phyloP scores from a whole-genome alignment of 2,797 vertebrate genomes.

The Allobates femoralis region DNA sequence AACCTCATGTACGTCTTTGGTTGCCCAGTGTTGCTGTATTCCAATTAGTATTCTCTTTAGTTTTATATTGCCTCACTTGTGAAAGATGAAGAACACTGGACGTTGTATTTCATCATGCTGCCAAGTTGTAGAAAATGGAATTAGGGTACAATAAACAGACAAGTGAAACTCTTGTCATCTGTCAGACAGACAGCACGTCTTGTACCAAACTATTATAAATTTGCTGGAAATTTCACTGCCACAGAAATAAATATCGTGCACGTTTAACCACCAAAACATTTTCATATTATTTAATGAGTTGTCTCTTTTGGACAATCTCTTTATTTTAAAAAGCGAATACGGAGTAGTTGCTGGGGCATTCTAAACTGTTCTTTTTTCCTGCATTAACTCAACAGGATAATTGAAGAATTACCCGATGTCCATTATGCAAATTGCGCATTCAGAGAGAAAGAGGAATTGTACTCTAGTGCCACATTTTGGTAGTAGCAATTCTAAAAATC shows the following conservation, averaged over 20 bases:
- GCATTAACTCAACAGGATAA: no score
- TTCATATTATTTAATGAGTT: no score
- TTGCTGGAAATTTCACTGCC: not conserved
- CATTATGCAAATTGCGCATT: no score
- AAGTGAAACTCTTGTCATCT: not conserved
- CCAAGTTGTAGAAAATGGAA: conserved; percentile 31
- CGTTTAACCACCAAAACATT: no score
- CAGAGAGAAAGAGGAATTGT: no score
- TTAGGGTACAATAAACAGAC: conserved; percentile 44
- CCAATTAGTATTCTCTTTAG: conserved; percentile 45
- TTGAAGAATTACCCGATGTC: no score
- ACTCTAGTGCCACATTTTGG: no score
- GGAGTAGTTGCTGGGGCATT: no score
- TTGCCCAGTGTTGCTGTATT: conserved; percentile 43
- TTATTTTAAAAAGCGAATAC: no score
- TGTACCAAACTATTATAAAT: conserved; percentile 11
- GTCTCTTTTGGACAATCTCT: no score
- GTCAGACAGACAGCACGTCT: not conserved
- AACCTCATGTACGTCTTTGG: conserved; percentile 57
- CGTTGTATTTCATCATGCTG: not conserved
- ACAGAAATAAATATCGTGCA: not conserved
- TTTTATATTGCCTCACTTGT: conserved; percentile 43
- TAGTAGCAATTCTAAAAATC: no score
- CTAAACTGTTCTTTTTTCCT: no score
- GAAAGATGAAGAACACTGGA: conserved; percentile 45